Evolutionary conservation across 2,113 vertebrate genomes (phyloP).

Genomic region (Vulpes vulpes): DNA sequence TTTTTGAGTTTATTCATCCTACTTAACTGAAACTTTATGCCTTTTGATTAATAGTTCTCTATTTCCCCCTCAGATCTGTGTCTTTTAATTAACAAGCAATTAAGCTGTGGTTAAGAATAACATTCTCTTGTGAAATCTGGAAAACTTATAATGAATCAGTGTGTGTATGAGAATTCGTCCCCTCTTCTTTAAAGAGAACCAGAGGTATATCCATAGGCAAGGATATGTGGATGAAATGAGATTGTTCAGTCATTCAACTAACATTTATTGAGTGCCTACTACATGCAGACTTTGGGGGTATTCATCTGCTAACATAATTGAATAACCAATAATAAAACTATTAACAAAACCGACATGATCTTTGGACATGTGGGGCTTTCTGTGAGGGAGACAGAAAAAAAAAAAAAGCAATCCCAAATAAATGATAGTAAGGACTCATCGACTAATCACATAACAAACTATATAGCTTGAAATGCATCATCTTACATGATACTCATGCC

Average conservation of each 20-base stretch:
- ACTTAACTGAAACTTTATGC: not conserved
- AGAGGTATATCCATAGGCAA: not conserved
- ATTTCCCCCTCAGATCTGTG: not conserved
- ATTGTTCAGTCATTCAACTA: not conserved
- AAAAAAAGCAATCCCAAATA: not conserved
- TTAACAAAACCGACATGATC: not conserved
- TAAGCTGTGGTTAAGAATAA: slow-evolving; percentile 16
- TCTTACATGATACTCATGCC: not conserved
- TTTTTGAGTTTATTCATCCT: not conserved
- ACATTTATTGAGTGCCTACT: not conserved
- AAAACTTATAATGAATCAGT: not conserved
- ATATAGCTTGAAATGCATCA: not conserved
- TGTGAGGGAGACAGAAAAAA: not conserved
- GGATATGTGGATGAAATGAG: not conserved
- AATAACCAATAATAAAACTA: not conserved
- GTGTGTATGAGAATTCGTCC: not conserved
- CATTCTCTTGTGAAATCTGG: not conserved
- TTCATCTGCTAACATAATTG: not conserved
- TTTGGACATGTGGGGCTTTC: not conserved
- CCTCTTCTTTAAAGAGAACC: not conserved
- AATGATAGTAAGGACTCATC: not conserved
- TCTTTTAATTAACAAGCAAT: slow-evolving; percentile 24
- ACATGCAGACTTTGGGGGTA: not conserved
- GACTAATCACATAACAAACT: not conserved
- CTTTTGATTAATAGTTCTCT: not conserved